A percentile compares a stretch with the other conserved stretches of the same genome.
Conservation (phyloP, 2,113 vertebrate species). For the Atrichornis clamosus region DNA sequence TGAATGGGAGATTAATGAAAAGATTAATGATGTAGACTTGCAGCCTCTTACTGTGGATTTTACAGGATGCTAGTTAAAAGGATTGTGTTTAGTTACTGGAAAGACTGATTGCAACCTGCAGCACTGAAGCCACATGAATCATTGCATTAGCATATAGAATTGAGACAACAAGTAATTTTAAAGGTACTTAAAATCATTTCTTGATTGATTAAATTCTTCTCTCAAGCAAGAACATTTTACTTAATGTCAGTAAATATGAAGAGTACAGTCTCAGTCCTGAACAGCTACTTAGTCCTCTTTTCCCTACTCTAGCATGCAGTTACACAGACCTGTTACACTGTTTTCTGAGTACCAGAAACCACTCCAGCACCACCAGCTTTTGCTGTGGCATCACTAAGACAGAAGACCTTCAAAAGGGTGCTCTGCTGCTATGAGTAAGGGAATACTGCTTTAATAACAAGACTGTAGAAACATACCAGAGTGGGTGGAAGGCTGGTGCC, state of each 20-base stretch:
- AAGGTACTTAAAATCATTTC: slow-evolving; percentile 60
- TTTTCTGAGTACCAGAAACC: not conserved
- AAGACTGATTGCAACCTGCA: slow-evolving; percentile 58
- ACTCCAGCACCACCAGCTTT: not conserved
- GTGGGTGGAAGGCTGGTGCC: not conserved
- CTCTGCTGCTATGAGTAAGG: not conserved
- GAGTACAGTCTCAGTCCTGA: not conserved
- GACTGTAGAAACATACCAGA: not conserved
- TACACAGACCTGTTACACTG: not conserved
- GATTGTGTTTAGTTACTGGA: slow-evolving; percentile 43
- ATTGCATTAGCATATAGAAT: slow-evolving; percentile 54
- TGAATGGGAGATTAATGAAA: slow-evolving; percentile 37
- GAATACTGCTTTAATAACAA: not conserved
- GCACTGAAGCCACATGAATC: slow-evolving; percentile 36
- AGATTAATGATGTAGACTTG: slow-evolving; percentile 46
- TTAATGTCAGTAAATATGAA: slow-evolving; percentile 42
- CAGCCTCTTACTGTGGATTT: slow-evolving; percentile 47
- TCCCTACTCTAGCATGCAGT: not conserved
- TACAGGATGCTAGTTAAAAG: slow-evolving; percentile 47
- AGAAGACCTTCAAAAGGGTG: not conserved
- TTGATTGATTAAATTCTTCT: slow-evolving; percentile 66
- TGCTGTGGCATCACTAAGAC: not conserved
- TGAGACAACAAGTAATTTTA: slow-evolving; percentile 44
- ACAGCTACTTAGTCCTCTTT: not conserved
- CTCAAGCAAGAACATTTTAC: slow-evolving; percentile 8